These are phyloP conservation scores for Oligia fasciuncula DNA, from an alignment of 2,888 invertebrate genomes.

Conservation along the genomic window DNA sequence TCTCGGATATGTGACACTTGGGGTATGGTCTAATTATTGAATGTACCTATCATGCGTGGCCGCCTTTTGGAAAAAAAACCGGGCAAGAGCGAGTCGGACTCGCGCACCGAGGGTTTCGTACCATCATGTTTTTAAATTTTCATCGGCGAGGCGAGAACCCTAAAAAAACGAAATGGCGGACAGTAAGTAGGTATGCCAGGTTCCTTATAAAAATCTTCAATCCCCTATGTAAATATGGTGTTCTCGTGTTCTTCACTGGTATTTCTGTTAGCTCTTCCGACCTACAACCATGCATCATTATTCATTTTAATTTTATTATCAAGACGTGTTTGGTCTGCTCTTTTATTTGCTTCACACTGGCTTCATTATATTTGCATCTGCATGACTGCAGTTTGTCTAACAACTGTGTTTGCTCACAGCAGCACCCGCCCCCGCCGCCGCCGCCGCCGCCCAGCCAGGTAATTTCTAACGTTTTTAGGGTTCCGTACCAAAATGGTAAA, in stretches of 20 bases:
- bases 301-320: neutral
- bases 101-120: no score
- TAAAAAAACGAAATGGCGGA: neutral
- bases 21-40: no score
- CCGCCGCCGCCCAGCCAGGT: neutral
- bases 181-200: neutral
- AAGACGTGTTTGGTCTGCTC: neutral
- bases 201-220: neutral
- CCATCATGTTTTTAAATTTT: no score
- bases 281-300: neutral
- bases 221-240: neutral
- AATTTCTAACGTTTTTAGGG: neutral
- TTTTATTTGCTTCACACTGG: neutral
- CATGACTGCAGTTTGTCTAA: neutral
- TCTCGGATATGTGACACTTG: no score
- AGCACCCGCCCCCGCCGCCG: neutral
- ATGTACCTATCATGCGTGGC: neutral
- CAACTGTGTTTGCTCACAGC: slow-evolving; percentile 3
- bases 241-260: neutral
- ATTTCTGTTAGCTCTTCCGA: neutral
- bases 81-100: no score
- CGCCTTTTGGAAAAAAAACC: neutral
- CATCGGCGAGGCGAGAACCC: no score
- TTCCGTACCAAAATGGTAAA: no score
- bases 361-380: neutral